Conservation (phyloP, 2,888 invertebrate species). For the Halictus quadricinctus region DNA sequence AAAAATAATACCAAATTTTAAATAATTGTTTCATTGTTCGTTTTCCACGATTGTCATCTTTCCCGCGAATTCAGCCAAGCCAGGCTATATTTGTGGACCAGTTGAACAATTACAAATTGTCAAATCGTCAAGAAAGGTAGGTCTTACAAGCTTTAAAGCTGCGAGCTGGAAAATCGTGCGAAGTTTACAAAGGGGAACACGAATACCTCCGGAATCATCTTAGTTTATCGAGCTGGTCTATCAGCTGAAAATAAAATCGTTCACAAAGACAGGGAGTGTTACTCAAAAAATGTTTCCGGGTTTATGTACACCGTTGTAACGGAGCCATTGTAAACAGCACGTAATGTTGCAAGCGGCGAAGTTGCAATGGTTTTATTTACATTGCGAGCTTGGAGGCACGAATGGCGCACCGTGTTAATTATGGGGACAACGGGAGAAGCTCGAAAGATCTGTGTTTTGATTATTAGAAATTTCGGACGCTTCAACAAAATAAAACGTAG, state of each 20-base stretch:
- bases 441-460: slow-evolving; percentile 6
- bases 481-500: neutral
- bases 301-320: slow-evolving; percentile 41
- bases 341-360: slow-evolving; percentile 32
- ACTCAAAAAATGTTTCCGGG: slow-evolving; percentile 17
- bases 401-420: slow-evolving; percentile 29
- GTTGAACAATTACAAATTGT: neutral
- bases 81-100: no score
- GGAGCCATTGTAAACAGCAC: slow-evolving; percentile 44
- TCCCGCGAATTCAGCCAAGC: neutral
- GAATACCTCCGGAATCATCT: neutral
- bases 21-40: neutral
- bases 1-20: neutral
- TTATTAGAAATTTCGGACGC: slow-evolving; percentile 25
- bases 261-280: neutral
- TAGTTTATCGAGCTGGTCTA: slow-evolving; percentile 2
- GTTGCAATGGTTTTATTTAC: slow-evolving; percentile 47
- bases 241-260: slow-evolving; percentile 24
- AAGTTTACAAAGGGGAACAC: no score
- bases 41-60: neutral
- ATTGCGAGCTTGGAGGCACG: slow-evolving; percentile 19
- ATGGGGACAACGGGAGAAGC: slow-evolving; percentile 34
- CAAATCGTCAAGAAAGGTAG: neutral
- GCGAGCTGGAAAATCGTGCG: neutral
- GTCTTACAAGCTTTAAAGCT: neutral